phyloP scores from a whole-genome alignment of 1,140 invertebrate species.

The Euura lappo region DNA sequence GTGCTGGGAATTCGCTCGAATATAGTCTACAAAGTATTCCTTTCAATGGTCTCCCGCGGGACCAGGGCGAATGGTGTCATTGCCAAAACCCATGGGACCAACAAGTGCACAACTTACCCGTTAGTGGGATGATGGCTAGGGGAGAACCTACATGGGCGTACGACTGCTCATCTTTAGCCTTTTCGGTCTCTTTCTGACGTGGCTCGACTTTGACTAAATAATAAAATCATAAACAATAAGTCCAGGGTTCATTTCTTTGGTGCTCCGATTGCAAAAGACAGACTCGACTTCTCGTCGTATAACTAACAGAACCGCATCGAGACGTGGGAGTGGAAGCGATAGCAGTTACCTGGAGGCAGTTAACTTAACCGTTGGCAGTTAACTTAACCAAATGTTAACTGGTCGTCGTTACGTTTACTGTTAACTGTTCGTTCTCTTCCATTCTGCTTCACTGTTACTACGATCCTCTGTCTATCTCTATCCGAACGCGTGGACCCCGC shows the following conservation, averaged over 20 bases:
- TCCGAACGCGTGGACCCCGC: too few relatives aligned
- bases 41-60: conserved; percentile 38
- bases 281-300: not conserved
- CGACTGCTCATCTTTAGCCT: too few relatives aligned
- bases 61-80: conserved; percentile 33
- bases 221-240: too few relatives aligned
- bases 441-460: too few relatives aligned
- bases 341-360: not conserved
- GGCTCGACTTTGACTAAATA: too few relatives aligned
- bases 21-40: conserved; percentile 39
- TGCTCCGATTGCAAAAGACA: not conserved
- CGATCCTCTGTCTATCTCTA: too few relatives aligned
- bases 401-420: not conserved
- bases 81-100: conserved; percentile 18
- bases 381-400: conserved; percentile 7
- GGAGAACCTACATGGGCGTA: too few relatives aligned
- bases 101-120: not conserved
- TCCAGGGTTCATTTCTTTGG: too few relatives aligned
- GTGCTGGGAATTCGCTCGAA: conserved; percentile 32
- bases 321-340: not conserved
- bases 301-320: not conserved
- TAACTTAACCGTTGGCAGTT: not conserved
- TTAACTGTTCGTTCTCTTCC: not conserved
- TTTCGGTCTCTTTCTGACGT: too few relatives aligned
- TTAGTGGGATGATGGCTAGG: too few relatives aligned